Conservation (phyloP, 2,797 vertebrate genomes). For the Sebastes diaconus region DNA sequence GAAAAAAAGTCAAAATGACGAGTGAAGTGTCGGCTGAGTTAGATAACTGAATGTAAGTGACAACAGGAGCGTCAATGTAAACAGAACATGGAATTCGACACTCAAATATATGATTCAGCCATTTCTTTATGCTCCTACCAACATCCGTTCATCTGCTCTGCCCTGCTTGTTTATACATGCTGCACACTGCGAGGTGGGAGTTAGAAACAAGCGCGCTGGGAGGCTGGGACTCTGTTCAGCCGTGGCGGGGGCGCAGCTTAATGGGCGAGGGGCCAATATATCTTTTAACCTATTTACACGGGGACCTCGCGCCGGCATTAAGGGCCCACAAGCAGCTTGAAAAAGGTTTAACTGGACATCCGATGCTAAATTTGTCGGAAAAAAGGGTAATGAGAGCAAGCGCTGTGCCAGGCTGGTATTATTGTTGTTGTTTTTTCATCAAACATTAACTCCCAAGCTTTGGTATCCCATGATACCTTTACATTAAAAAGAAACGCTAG, state of each 20-base stretch:
- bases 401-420: background rate
- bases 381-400: conserved; percentile 16
- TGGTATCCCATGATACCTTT: background rate
- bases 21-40: conserved; percentile 8
- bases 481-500: background rate
- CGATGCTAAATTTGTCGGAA: conserved; percentile 11
- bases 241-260: background rate
- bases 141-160: conserved; percentile 5
- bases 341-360: conserved; percentile 16
- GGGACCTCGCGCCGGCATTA: background rate
- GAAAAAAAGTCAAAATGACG: conserved; percentile 18
- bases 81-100: background rate
- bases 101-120: background rate
- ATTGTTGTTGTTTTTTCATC: conserved; percentile 1
- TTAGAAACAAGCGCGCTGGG: conserved; percentile 12
- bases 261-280: conserved; percentile 14
- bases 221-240: conserved; percentile 15
- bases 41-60: conserved; percentile 7
- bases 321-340: background rate
- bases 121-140: background rate
- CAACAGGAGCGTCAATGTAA: background rate
- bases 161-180: conserved; percentile 34
- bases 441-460: background rate
- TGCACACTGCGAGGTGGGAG: conserved; percentile 2
- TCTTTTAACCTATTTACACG: conserved; percentile 36